A percentile compares a stretch with the other conserved stretches of the same genome.
Conservation (phyloP, 2,888 invertebrate genomes). For the Girardia tigrina region DNA sequence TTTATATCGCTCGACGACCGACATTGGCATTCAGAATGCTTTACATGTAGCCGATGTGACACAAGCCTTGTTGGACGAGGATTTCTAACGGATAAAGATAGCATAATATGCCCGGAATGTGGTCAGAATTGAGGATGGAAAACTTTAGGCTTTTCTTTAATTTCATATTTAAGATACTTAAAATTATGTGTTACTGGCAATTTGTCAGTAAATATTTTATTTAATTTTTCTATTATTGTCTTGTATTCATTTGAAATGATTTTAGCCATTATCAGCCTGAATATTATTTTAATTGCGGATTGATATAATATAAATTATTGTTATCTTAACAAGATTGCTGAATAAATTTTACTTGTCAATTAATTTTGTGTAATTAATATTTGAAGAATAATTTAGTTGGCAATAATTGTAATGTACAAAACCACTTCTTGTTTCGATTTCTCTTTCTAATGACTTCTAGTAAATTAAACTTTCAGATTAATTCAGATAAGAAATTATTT, state of each 20-base stretch:
- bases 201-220: neutral
- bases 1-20: conserved; percentile 96
- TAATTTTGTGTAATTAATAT: too few relatives aligned
- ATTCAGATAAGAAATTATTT: too few relatives aligned
- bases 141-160: neutral
- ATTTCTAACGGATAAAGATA: conserved; percentile 79
- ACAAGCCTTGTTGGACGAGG: conserved; percentile 84
- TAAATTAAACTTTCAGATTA: too few relatives aligned
- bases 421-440: too few relatives aligned
- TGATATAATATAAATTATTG: too few relatives aligned
- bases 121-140: conserved; percentile 49
- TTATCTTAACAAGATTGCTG: too few relatives aligned
- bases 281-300: neutral
- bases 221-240: conserved; percentile 2
- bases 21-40: conserved; percentile 90
- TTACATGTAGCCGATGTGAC: conserved; percentile 84
- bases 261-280: conserved; percentile 23
- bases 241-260: conserved; percentile 17
- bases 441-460: too few relatives aligned
- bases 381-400: too few relatives aligned
- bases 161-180: neutral
- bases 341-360: too few relatives aligned
- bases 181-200: neutral
- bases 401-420: too few relatives aligned
- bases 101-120: conserved; percentile 97